Conservation (phyloP, 1,140 invertebrate genomes). For the Cotesia glomerata region DNA sequence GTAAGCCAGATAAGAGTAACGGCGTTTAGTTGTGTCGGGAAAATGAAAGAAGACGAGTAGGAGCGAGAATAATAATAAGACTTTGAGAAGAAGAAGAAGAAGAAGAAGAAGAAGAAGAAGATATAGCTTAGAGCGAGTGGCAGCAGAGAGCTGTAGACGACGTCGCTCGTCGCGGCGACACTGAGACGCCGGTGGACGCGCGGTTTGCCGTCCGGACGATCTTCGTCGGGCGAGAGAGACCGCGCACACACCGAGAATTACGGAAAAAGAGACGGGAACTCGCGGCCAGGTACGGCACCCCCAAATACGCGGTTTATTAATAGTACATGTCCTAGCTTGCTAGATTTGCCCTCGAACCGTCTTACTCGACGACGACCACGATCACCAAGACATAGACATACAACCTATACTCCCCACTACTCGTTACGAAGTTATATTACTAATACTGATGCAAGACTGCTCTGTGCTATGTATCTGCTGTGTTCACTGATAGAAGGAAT, state of each 20-base stretch:
- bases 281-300: conserved; percentile 62
- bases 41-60: not conserved
- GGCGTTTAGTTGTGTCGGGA: no score
- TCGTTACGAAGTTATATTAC: not conserved
- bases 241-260: not conserved
- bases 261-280: conserved; percentile 30
- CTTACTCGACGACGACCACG: no score
- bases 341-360: conserved; percentile 60
- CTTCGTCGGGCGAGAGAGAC: conserved; percentile 25
- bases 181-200: conserved; percentile 58
- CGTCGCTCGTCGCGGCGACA: conserved; percentile 62
- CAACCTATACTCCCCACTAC: not conserved
- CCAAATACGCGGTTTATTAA: conserved; percentile 59
- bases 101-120: conserved; percentile 14
- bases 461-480: no score
- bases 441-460: no score
- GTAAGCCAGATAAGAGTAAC: no score
- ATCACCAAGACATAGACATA: not conserved
- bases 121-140: conserved; percentile 20
- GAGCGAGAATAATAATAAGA: conserved; percentile 6
- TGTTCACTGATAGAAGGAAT: no score
- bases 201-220: conserved; percentile 50
- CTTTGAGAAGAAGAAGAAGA: not conserved
- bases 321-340: conserved; percentile 62
- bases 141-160: conserved; percentile 42